A percentile compares a stretch with the other conserved stretches of the same genome.
Conservation (phyloP, 2,888 invertebrate genomes). For the Eumerus sabulonum region DNA sequence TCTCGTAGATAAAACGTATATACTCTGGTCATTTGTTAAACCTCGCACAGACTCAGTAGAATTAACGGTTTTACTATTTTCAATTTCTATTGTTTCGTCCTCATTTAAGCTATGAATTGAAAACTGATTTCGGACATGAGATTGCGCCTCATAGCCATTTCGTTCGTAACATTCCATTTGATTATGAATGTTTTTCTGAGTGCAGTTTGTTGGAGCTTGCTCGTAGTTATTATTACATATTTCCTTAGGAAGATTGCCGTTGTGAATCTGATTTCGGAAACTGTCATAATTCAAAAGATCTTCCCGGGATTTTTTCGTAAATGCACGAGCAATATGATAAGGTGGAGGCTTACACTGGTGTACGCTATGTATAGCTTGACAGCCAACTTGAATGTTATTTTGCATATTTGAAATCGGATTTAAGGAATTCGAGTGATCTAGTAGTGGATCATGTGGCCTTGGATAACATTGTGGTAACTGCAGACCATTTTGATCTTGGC, state of each 20-base stretch:
- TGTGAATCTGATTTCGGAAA: conserved; percentile 73
- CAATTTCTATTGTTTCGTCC: conserved; percentile 37
- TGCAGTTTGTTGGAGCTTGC: no score
- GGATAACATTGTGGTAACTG: no score
- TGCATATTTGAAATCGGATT: conserved; percentile 32
- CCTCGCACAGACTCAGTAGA: conserved; percentile 12
- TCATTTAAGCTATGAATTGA: conserved; percentile 19
- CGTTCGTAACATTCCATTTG: not conserved
- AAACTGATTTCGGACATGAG: not conserved
- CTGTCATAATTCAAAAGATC: conserved; percentile 77
- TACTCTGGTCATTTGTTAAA: conserved; percentile 12
- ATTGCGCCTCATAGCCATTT: conserved; percentile 22
- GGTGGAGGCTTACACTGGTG: conserved; percentile 83
- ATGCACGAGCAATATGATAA: conserved; percentile 90
- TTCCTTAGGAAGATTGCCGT: conserved; percentile 14
- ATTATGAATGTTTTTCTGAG: conserved; percentile 1
- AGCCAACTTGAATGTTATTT: not conserved
- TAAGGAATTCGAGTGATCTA: no score
- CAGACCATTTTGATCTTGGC: no score
- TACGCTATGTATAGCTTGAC: conserved; percentile 21
- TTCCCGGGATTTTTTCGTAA: conserved; percentile 84
- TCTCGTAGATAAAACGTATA: not conserved
- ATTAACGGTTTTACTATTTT: conserved; percentile 49
- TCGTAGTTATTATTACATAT: not conserved
- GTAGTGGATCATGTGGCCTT: no score